Evolutionary conservation across 1,140 invertebrate species (phyloP), one percentile per base, ranked within the genome.

Genomic region (Stegodyphus mimosarum): DNA sequence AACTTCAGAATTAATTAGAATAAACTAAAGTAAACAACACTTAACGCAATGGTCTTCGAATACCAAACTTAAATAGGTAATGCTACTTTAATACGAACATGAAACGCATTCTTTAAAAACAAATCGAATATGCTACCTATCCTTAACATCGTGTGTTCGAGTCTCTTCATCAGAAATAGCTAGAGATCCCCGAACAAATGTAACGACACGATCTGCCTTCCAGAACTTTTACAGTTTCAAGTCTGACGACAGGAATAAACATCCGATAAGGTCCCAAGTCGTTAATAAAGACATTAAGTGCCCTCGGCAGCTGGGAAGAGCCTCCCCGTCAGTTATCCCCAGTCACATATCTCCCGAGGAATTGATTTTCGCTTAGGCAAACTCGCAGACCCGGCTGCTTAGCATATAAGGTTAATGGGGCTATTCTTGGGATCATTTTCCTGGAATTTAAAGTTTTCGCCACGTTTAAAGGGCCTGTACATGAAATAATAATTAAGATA

Each of bases 401-500:
- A 72, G 70, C 70, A 72, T 72, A 72, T 72, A 72, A 72, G 70
- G 49, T 72, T 72, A 52, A 72, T 72, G 49, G 49, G 70, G 7
- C 70, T 7, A 72, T 52, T 72, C 50, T 72, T 17, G 4, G 50
- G 70, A 52, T 17, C 70, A 72, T 51, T 72, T 52, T 17, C 5
- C 49, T 13, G 15, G 50, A 72, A 51, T 72, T 72, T 72, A 72
- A 72, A 72, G 15, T 72, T 72, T 71, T 52, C 13, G 50, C 49
- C 49, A 7, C 70, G n/a, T 52, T 72, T 51, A 72, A 51, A 15
- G 70, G 5, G 50, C 17, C 70, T 72, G 70, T 7, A 10, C 70
- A 72, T 52, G 70, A 72, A 72, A 51, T 17, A n/a, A 72, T 72
- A 52, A 72, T 72, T 72, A 72, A 72, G 49, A n/a, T 72, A 7